Evolutionary conservation across 1,140 invertebrate genomes (phyloP).

Genomic region (Drosophila nannoptera): DNA sequence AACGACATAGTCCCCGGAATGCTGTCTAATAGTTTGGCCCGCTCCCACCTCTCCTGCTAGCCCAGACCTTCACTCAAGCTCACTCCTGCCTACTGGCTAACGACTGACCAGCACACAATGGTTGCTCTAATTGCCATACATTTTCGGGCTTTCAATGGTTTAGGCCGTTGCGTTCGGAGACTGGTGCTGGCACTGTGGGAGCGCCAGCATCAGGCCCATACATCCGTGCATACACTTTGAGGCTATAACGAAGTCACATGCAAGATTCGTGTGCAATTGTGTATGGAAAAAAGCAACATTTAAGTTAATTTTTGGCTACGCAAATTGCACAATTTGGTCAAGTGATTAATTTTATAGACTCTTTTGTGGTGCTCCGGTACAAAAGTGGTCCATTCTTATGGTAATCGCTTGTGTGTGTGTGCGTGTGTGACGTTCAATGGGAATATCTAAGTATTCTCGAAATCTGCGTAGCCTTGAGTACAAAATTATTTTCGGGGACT

Average conservation of each 20-base stretch:
- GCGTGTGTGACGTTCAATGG: not conserved
- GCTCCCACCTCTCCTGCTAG: constrained; percentile 20
- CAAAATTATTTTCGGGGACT: no score
- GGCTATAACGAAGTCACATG: constrained; percentile 2
- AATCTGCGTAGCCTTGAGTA: no score
- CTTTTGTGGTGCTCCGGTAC: constrained; percentile 45
- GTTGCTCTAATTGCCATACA: constrained; percentile 74
- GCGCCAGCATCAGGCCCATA: not conserved
- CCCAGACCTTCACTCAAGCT: not conserved
- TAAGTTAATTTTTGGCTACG: constrained; percentile 71
- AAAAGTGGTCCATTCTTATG: constrained; percentile 29
- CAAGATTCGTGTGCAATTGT: constrained; percentile 48
- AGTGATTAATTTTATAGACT: constrained; percentile 69
- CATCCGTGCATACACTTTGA: constrained; percentile 8
- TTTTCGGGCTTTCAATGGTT: constrained; percentile 74
- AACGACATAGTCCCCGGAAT: constrained; percentile 53
- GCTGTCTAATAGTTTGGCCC: constrained; percentile 68
- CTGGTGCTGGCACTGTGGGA: constrained; percentile 25
- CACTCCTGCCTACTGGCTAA: not conserved
- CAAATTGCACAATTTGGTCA: constrained; percentile 71
- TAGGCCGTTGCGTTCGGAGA: constrained; percentile 43
- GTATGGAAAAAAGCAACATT: constrained; percentile 58
- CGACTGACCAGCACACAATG: constrained; percentile 54
- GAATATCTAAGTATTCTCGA: no score
- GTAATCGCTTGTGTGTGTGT: constrained; percentile 6